Evolutionary conservation across 2,888 invertebrate genomes (phyloP), one percentile per base, ranked within the genome.

Genomic region (Hydrotaea diabolus): DNA sequence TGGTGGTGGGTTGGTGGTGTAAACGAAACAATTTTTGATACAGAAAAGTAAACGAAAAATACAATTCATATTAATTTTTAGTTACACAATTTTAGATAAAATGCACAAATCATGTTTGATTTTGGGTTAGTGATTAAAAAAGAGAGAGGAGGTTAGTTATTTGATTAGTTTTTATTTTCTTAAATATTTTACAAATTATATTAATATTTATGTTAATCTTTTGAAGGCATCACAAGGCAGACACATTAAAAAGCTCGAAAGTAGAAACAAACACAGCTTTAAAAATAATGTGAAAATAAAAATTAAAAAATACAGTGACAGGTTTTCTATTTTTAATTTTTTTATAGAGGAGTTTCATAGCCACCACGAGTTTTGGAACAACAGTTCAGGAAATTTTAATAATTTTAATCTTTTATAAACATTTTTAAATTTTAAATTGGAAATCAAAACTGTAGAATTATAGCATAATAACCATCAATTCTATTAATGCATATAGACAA

Each of bases 181-280:
- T n/a, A 26, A 59, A 11, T 59, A 59, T 59, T 23, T 59, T 59
- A 59, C 59, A 59, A 26, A 11, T 13, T 21, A 36, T 39, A 31
- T 62, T 9, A 43, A n/a, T n/a, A n/a, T n/a, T n/a, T n/a, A n/a
- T n/a, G n/a, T n/a, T n/a, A n/a, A n/a, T n/a, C n/a, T n/a, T n/a
- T n/a, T n/a, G 13, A 69, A 46, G 23, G 23, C 69, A 66, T 66
- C 19, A 39, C 43, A 21, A n/a, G 11, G 23, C 9, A 19, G 1
- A 39, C 46, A 69, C 39, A 19, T 21, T 43, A 23, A 2, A 64
- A 64, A 39, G 64, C 64, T 2, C 15, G n/a, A 62, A 15, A n/a
- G n/a, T n/a, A n/a, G n/a, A n/a, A 73, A 57, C 21, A 57, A 62
- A 72, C 62, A 78, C 78, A 78, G 78, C 71, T 78, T 72, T 53